These are phyloP conservation scores for Platycnemis pennipes DNA, from an alignment of 2,888 invertebrate genomes.

Conservation along the genomic window DNA sequence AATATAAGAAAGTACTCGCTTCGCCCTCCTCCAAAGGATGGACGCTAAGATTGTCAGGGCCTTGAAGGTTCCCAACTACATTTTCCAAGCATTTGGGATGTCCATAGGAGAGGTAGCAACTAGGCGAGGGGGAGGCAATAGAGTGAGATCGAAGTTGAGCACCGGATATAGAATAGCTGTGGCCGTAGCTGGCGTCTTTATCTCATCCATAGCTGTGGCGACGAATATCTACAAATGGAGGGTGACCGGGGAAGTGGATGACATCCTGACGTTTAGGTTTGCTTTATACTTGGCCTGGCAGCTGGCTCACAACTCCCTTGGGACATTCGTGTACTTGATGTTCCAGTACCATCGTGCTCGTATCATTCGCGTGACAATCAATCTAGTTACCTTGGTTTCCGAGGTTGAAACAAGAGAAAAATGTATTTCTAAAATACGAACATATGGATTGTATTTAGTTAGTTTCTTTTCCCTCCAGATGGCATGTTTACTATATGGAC, in stretches of 20 bases:
- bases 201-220: neutral
- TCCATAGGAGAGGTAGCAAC: neutral
- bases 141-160: neutral
- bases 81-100: neutral
- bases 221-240: neutral
- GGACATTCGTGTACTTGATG: neutral
- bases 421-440: neutral
- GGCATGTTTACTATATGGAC: neutral
- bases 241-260: too few relatives aligned
- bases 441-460: neutral
- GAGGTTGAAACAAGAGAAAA: neutral
- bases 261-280: neutral
- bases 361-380: neutral
- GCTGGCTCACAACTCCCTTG: neutral
- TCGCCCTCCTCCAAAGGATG: too few relatives aligned
- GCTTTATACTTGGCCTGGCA: neutral
- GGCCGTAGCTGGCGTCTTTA: neutral
- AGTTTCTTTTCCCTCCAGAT: neutral
- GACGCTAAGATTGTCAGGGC: too few relatives aligned
- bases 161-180: neutral
- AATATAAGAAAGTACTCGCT: too few relatives aligned
- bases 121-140: neutral
- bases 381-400: neutral
- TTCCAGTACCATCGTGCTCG: neutral
- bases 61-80: neutral